Conservation (phyloP, 2,797 vertebrate species). For the Buceros bicornis region DNA sequence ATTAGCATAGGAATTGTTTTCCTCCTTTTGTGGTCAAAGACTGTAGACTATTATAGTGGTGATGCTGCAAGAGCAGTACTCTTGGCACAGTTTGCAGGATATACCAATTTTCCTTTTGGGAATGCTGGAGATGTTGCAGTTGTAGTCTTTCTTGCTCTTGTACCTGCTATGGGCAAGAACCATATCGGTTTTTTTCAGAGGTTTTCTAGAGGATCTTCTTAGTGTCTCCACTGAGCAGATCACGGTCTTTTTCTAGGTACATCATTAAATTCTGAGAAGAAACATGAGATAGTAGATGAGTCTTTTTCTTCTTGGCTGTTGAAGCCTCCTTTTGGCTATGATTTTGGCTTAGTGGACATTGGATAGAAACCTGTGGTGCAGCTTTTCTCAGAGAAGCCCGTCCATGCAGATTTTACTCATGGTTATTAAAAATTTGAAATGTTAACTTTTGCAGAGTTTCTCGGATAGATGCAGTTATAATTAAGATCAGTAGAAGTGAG, state of each 20-base stretch:
- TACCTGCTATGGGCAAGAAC: neutral
- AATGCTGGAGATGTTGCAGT: neutral
- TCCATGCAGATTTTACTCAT: neutral
- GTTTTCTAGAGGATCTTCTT: neutral
- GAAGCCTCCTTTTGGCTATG: neutral
- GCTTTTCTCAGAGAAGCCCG: neutral
- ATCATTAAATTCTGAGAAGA: neutral
- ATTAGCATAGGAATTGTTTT: neutral
- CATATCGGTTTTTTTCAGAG: neutral
- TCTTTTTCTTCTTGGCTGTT: neutral
- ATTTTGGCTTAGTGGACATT: neutral
- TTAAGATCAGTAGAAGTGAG: neutral
- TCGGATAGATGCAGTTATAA: neutral
- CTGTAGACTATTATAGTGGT: neutral
- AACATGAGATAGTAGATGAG: neutral
- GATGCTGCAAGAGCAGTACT: neutral
- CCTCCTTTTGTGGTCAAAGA: neutral
- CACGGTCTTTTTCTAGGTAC: neutral
- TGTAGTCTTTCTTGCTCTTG: neutral
- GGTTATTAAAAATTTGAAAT: neutral
- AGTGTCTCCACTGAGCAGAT: neutral
- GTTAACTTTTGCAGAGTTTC: neutral
- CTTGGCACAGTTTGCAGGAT: neutral
- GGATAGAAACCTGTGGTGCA: neutral
- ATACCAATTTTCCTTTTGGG: neutral